These are phyloP conservation scores for Mustela nigripes DNA, from an alignment of 2,113 vertebrate species.

Conservation along the genomic window DNA sequence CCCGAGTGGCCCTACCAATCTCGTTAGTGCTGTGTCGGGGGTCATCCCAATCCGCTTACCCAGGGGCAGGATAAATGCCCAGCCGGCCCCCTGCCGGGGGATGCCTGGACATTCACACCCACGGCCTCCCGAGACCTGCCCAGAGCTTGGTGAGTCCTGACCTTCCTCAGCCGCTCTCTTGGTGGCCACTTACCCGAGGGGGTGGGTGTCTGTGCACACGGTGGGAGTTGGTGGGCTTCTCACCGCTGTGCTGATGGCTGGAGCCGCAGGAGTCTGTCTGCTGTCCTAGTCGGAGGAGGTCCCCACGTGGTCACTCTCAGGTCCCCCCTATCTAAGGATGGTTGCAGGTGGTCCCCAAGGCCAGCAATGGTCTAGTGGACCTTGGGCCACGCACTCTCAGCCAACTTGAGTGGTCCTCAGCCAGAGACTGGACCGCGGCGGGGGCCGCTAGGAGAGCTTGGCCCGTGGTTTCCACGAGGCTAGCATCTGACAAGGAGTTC, in stretches of 20 bases:
- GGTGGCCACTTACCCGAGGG: neutral
- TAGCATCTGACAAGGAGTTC: neutral
- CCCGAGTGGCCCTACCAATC: neutral
- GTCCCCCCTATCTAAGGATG: neutral
- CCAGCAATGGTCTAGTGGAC: neutral
- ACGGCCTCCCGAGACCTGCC: neutral
- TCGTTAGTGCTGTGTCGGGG: conserved; percentile 42
- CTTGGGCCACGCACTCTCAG: neutral
- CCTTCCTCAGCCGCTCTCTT: neutral
- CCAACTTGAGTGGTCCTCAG: neutral
- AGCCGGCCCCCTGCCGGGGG: neutral
- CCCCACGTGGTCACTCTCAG: neutral
- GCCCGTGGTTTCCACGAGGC: neutral
- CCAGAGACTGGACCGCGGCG: fast-evolving
- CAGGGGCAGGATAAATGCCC: conserved; percentile 87
- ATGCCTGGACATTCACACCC: neutral
- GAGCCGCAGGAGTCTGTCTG: neutral
- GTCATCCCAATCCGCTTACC: conserved; percentile 90
- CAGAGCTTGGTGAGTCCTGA: conserved; percentile 61
- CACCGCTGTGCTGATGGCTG: fast-evolving
- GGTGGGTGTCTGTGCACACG: too few species aligned
- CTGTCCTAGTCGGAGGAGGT: neutral
- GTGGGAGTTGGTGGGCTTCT: neutral
- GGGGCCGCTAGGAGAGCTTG: neutral
- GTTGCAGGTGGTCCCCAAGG: neutral